Conservation (phyloP, 1,140 invertebrate species). For the Anagrus nilaparvatae region DNA sequence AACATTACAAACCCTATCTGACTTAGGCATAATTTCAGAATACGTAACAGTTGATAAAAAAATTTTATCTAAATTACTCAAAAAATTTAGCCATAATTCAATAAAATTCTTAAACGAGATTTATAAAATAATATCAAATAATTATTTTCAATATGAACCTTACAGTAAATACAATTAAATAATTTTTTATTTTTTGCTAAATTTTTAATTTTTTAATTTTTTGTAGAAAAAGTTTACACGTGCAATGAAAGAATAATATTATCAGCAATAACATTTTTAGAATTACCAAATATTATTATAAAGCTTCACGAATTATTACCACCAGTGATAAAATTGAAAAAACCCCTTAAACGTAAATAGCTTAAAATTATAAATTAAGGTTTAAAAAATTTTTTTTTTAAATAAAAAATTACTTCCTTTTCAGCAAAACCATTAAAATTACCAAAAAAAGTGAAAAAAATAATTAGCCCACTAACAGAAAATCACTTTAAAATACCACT, state of each 20-base stretch:
- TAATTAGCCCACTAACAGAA: slow-evolving; percentile 24
- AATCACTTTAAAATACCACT: slow-evolving; percentile 14
- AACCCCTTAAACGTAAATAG: slow-evolving; percentile 29
- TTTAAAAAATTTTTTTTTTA: background rate
- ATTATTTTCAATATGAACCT: slow-evolving; percentile 31
- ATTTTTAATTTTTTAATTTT: slow-evolving; percentile 1
- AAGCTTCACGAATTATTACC: slow-evolving; percentile 31
- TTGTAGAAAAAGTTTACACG: slow-evolving; percentile 27
- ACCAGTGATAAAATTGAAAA: slow-evolving; percentile 12
- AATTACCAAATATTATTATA: slow-evolving; percentile 28
- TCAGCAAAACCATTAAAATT: slow-evolving; percentile 14
- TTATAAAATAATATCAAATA: slow-evolving; percentile 30
- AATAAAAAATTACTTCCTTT: background rate
- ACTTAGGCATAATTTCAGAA: slow-evolving; percentile 32
- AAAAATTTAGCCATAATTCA: slow-evolving; percentile 19
- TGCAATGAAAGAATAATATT: slow-evolving; percentile 34
- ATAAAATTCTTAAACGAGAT: slow-evolving; percentile 30
- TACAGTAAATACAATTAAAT: slow-evolving; percentile 21
- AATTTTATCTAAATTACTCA: slow-evolving; percentile 23
- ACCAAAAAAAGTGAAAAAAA: slow-evolving; percentile 11
- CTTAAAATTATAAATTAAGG: background rate
- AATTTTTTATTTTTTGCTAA: background rate
- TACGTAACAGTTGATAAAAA: slow-evolving; percentile 22
- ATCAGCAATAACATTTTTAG: slow-evolving; percentile 33
- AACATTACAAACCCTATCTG: slow-evolving; percentile 21